These are phyloP conservation scores for Bubo scandiacus DNA, from an alignment of 2,113 vertebrate species.

Conservation along the genomic window DNA sequence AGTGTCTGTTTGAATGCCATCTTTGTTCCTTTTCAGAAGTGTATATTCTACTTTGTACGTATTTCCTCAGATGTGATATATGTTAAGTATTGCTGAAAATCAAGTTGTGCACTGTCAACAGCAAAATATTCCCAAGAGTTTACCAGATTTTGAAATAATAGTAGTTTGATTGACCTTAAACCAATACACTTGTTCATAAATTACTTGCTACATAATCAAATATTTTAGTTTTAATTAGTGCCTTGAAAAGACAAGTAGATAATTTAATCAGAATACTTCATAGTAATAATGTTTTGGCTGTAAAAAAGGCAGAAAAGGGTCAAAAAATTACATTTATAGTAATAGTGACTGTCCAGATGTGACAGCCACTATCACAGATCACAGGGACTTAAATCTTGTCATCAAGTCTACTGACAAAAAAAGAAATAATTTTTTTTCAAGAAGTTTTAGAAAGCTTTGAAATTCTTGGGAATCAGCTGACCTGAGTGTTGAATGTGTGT, in stretches of 20 bases:
- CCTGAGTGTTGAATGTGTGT: not conserved
- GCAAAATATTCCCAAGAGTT: not conserved
- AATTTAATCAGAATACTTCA: not conserved
- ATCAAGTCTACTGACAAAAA: not conserved
- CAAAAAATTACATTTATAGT: not conserved
- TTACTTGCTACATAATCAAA: not conserved
- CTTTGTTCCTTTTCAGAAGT: not conserved
- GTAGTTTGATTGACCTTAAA: not conserved
- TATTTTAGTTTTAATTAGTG: not conserved
- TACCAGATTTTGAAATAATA: not conserved
- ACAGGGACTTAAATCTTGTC: not conserved
- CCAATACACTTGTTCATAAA: not conserved
- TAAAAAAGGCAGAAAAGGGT: not conserved
- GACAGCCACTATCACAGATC: not conserved
- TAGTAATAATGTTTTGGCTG: not conserved
- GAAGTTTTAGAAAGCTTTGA: not conserved
- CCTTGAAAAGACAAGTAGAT: not conserved
- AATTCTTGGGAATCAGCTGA: not conserved
- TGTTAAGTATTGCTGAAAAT: not conserved
- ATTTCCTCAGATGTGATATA: not conserved
- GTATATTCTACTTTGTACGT: not conserved
- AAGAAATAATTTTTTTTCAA: accelerated
- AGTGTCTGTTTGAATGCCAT: not conserved
- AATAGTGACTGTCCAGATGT: not conserved
- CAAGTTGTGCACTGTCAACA: not conserved